Base-by-base conservation (phyloP, 1,140 invertebrate species). In the Nasonia giraulti region DNA sequence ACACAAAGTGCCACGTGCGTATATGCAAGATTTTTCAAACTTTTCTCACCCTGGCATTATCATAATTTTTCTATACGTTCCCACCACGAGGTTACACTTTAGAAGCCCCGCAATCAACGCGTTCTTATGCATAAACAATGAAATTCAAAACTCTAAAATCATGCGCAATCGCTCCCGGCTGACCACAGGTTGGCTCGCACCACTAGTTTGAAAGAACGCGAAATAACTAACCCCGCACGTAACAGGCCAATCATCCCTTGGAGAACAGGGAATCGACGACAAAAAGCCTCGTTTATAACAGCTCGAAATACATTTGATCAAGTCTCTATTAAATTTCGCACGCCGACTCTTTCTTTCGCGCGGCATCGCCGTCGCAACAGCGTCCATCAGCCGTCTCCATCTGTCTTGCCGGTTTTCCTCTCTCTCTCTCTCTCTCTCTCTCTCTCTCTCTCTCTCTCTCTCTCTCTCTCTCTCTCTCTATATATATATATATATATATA, bases 241-340 rank as follows among this genome's bases (percentile, higher is more conserved):
- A 62, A 62, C 55, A 20, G 7, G 55, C 5, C 20, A 62, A 62
- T 62, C 55, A 62, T n/a, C 55, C 3, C 27, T 14, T 2, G 50
- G 44, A 14, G 17, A 1, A 55, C 12, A 55, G 50, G 50, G 0
- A 55, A 5, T 14, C 50, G 55, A 62, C 2, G 37, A 6, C 73
- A 44, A n/a, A 33, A 74, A 55, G 12, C 14, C 37, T 40, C 37
- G 2, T 6, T 55, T 7, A 62, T 40, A 37, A 12, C 17, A 7
- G 20, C 20, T n/a, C 2, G 73, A 75, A 62, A 75, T 75, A 75
- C 44, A 75, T 75, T 75, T 17, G 73, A 75, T 75, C 37, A 75
- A 75, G 73, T 31, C 27, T 75, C 37, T 75, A 75, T 75, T 81
- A 73, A 50, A 81, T 55, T 27, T 73, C 10, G 6, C 1, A 20